Base-by-base conservation (phyloP, 2,113 vertebrate species). In the Smithornis capensis region DNA sequence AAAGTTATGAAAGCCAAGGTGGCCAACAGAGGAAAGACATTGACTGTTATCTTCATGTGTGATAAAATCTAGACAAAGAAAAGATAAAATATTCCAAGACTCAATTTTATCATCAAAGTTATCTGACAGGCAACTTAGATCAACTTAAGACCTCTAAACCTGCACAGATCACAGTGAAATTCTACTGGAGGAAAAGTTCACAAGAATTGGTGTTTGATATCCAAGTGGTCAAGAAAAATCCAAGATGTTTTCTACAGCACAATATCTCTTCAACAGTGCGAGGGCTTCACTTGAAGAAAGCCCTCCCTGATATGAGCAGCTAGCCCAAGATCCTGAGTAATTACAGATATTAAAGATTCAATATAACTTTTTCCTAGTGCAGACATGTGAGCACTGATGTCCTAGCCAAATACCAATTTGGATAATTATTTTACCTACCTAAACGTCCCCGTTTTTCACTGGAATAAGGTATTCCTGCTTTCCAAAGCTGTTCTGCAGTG, bases 361-460 rank as follows among this genome's bases (percentile, higher is more conserved):
- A 4, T 4, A 6, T 7, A 52, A 94, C 37, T 83, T 94, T 40
- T 71, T 37, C 6, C 16, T 2, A n/a, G n/a, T 0, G 14, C 6
- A 64, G 59, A 45, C 19, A 1, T 0, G 13, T 33, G 31, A 86
- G 49, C 28, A 4, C 44, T 19, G n/a, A 52, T 12, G 7, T 69
- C 77, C 47, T 93, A 91, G 90, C 68, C 89, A 76, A 56, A 73
- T 27, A 80, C 31, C 80, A 92, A 22, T 31, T 29, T 60, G 44
- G 65, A 84, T 89, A 84, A 95, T 94, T 94, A 95, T 95, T 95
- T 89, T 91, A 28, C 84, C 83, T 78, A 95, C 86, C 89, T 94
- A 79, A 82, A 95, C 42, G 40, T 69, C 69, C 85, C 80, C 3
- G 1, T 95, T 94, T n/a, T 97, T 65, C 80, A 44, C 35, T 9